These are phyloP conservation scores for Zoanthus sansibaricus DNA, from an alignment of 92 coral and sea anemone genomes.

Conservation along the genomic window DNA sequence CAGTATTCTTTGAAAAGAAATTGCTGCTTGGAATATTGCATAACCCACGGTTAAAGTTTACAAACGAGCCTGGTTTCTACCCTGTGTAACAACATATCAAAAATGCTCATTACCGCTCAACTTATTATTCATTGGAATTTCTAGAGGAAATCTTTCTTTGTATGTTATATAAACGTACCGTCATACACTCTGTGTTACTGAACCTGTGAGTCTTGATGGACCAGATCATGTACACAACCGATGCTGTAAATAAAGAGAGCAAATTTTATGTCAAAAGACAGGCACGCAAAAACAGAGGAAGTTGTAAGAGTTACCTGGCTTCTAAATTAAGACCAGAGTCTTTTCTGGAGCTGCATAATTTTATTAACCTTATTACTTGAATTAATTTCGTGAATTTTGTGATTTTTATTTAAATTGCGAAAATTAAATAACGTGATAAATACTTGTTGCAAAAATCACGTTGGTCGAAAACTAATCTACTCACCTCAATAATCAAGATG, in stretches of 20 bases:
- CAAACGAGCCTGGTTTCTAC: too few relatives aligned
- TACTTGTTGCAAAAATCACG: neutral
- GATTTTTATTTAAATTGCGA: neutral
- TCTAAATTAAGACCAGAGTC: too few relatives aligned
- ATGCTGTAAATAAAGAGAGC: slow-evolving; percentile 60
- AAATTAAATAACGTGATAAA: neutral
- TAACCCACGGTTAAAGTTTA: too few relatives aligned
- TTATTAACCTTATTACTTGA: neutral
- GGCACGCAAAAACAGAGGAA: neutral
- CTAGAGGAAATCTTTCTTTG: too few relatives aligned
- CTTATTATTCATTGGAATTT: too few relatives aligned
- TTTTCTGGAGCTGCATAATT: too few relatives aligned
- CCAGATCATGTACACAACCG: slow-evolving; percentile 98
- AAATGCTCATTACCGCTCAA: too few relatives aligned
- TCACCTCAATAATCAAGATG: too few relatives aligned
- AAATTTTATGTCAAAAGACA: neutral
- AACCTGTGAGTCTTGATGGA: slow-evolving; percentile 91
- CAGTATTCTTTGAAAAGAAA: too few relatives aligned
- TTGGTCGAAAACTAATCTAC: neutral
- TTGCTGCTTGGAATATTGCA: too few relatives aligned
- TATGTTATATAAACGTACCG: slow-evolving; percentile 48
- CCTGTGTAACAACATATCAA: too few relatives aligned
- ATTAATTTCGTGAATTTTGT: neutral
- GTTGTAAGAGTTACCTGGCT: too few relatives aligned
- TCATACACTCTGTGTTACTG: slow-evolving; percentile 56